Base-by-base conservation (phyloP, 2,888 invertebrate genomes). In the Nymphalis c-album region DNA sequence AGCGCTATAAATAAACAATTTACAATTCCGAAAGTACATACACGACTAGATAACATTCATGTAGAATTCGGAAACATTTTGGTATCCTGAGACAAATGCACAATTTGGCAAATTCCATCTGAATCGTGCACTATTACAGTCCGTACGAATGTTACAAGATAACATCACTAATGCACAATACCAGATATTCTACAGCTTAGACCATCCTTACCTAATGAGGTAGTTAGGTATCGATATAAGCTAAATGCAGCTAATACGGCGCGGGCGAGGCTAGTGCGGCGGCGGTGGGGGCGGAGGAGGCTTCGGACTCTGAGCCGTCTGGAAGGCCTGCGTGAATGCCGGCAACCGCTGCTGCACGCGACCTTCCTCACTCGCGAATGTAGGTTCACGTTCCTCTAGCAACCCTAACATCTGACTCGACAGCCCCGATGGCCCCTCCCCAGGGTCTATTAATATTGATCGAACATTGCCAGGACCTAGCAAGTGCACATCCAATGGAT, bases 11-110 rank as follows among this genome's bases (percentile, higher is more conserved):
- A 88, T 90, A 83, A 88, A 87, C 85, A 90, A 85, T 86, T 85
- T 87, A 88, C 85, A 86, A 87, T 90, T 92, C 92, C 92, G 92
- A 92, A 90, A 91, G 90, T 88, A 91, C 91, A 90, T 91, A 92
- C 91, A 91, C 83, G 92, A 91, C 92, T 92, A 92, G 92, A 92
- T 91, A 86, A 88, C 85, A 90, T 90, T 91, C 92, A 92, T 92
- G 92, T 85, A 92, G 91, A 90, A 90, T 92, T 92, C 92, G 91
- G 92, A 92, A 91, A 85, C 78, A 89, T 88, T 91, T 91, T 90
- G 91, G 90, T 90, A 90, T 87, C 85, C 88, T 82, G 82, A 86
- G 80, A 87, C 85, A 74, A 86, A 88, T 86, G 84, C 85, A 90
- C 85, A 88, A 88, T 90, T 90, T 90, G 91, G 91, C 90, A 88